These are phyloP conservation scores for Papilio dardanus DNA, from an alignment of 1,140 invertebrate genomes.

Conservation along the genomic window DNA sequence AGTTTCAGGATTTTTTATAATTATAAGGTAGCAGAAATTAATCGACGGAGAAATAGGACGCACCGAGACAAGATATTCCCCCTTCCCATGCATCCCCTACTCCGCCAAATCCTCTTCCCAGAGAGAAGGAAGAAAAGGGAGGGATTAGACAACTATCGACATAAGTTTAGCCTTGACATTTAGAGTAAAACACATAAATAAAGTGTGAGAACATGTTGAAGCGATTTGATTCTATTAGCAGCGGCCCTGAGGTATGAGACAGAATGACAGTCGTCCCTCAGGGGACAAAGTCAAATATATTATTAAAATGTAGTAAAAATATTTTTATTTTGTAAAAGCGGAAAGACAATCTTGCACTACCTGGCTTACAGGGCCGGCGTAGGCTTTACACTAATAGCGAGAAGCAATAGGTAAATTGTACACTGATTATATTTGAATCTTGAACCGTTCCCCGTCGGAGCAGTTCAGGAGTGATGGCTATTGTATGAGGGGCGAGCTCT, in stretches of 20 bases:
- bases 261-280: neutral
- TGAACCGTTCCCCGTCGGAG: constrained; percentile 76
- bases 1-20: too few relatives aligned
- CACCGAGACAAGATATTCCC: too few relatives aligned
- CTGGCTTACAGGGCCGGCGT: neutral
- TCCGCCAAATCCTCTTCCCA: too few relatives aligned
- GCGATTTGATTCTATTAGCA: neutral
- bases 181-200: neutral
- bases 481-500: constrained; percentile 87
- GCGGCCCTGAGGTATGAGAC: neutral
- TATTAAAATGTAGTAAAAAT: neutral
- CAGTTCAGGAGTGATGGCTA: constrained; percentile 80
- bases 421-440: constrained; percentile 64
- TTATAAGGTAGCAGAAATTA: too few relatives aligned
- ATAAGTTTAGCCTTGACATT: neutral
- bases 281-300: neutral
- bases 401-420: neutral
- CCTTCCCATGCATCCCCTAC: too few relatives aligned
- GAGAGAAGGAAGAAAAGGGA: too few relatives aligned
- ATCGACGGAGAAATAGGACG: too few relatives aligned
- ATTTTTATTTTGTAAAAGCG: neutral
- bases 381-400: neutral
- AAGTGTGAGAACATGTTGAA: neutral
- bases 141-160: neutral
- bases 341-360: neutral